Conservation (phyloP, 2,888 invertebrate genomes). For the Argynnis bischoffii region DNA sequence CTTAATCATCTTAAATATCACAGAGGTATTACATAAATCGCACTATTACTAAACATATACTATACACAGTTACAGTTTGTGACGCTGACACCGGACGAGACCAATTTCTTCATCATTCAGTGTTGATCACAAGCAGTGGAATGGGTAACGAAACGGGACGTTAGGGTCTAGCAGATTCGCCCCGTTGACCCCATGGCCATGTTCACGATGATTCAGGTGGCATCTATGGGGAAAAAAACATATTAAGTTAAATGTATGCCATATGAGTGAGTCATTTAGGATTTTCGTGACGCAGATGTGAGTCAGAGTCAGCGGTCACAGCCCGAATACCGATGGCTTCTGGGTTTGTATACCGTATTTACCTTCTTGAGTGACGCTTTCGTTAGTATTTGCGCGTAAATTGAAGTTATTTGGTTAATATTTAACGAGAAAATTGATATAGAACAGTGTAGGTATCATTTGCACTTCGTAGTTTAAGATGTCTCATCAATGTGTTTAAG, state of each 20-base stretch:
- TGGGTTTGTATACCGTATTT: constrained; percentile 21
- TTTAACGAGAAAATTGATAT: neutral
- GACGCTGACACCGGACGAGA: constrained; percentile 71
- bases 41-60: constrained; percentile 42
- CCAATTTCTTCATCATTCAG: constrained; percentile 69
- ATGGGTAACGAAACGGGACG: constrained; percentile 57
- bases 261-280: constrained; percentile 53
- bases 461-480: constrained; percentile 41
- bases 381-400: constrained; percentile 1
- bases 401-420: neutral
- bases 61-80: constrained; percentile 58
- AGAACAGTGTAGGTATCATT: neutral
- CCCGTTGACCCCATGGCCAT: constrained; percentile 39
- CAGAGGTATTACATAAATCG: constrained; percentile 63
- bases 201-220: constrained; percentile 43
- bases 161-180: constrained; percentile 41
- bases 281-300: constrained; percentile 63
- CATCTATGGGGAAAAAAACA: constrained; percentile 69
- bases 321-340: constrained; percentile 33
- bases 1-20: constrained; percentile 73
- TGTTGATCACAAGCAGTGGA: constrained; percentile 76
- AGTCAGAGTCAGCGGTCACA: constrained; percentile 65
- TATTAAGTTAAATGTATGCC: constrained; percentile 55
- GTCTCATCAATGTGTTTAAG: constrained; percentile 37
- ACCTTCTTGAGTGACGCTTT: constrained; percentile 7